phyloP scores from a whole-genome alignment of 2,113 vertebrate species.

The Electrona antarctica region DNA sequence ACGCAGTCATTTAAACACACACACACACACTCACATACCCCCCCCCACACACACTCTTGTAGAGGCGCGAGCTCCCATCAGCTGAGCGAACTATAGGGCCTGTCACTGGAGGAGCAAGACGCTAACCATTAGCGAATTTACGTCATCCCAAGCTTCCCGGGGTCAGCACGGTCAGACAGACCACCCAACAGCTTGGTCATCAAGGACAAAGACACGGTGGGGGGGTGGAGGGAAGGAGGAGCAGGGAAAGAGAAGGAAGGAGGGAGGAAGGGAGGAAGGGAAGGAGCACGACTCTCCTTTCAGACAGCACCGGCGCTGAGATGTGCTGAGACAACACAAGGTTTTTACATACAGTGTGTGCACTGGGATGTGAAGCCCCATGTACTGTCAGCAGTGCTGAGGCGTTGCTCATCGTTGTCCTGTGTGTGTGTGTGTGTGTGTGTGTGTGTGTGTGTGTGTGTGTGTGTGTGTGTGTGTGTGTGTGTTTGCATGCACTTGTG shows the following conservation, averaged over 20 bases:
- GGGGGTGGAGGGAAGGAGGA: constrained; percentile 20
- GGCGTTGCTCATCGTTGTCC: constrained; percentile 43
- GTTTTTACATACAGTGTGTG: constrained; percentile 57
- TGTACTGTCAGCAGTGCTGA: constrained; percentile 54
- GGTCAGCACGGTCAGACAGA: constrained; percentile 70
- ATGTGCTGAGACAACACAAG: constrained; percentile 72
- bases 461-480: not conserved
- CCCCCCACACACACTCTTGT: not conserved
- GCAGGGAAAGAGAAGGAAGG: constrained; percentile 14
- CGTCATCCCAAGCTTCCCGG: constrained; percentile 57
- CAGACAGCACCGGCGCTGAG: constrained; percentile 47
- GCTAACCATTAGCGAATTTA: constrained; percentile 74
- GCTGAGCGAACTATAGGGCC: constrained; percentile 48
- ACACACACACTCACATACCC: not conserved
- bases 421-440: constrained; percentile 5
- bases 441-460: constrained; percentile 16
- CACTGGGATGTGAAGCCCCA: constrained; percentile 51
- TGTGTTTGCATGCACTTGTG: not conserved
- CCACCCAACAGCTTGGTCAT: constrained; percentile 74
- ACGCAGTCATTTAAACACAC: not conserved
- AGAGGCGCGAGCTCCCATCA: constrained; percentile 56
- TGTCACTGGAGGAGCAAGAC: constrained; percentile 57
- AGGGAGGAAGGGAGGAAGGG: constrained; percentile 7
- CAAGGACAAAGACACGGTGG: constrained; percentile 67
- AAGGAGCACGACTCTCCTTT: constrained; percentile 57